Base-by-base conservation (phyloP, 2,797 vertebrate species). In the Setipinna tenuifilis region DNA sequence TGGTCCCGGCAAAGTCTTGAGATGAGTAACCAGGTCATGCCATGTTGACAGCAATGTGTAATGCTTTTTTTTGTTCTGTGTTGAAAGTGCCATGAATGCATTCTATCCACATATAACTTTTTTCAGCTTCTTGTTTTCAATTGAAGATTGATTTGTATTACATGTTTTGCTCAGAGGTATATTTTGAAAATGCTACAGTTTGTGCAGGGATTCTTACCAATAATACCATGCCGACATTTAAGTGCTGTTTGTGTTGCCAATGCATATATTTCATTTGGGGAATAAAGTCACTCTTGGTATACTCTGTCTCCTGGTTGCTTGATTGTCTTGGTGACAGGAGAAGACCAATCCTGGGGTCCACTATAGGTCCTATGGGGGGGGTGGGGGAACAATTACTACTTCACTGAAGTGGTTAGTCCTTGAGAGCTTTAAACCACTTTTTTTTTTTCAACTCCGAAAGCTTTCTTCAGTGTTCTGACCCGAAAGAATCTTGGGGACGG, bases 271-370 rank as follows among this genome's bases (percentile, higher is more conserved):
- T 78, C 71, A 78, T 78, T 78, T 78, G 16, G 31, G 16, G 31
- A 78, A 41, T 78, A 78, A 78, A 78, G 35, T 78, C 71, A 78
- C 31, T 78, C 17, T 78, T 78, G 71, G 35, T 78, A 78, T 31
- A 68, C 21, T 3, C 2, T 21, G 58, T 78, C 14, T 78, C 17
- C 14, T 41, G 35, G 6, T 23, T 78, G 31, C 50, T 54, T 10
- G 50, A 54, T 54, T 54, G 0, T 3, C 50, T 54, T 41, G 5
- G 5, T 78, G 31, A 21, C 1, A 19, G 25, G 14, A 17, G 16
- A 71, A 71, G 31, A 1, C 17, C 6, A 44, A 78, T 44, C 17
- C 16, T 78, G 71, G 19, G 17, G 16, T 35, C 68, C 28, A 41
- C 16, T 35, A 4, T 3, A 54, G 50, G 2, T 41, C 35, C 35